Evolutionary conservation across 2,888 invertebrate species (phyloP).

Genomic region (Mythimna loreyi): DNA sequence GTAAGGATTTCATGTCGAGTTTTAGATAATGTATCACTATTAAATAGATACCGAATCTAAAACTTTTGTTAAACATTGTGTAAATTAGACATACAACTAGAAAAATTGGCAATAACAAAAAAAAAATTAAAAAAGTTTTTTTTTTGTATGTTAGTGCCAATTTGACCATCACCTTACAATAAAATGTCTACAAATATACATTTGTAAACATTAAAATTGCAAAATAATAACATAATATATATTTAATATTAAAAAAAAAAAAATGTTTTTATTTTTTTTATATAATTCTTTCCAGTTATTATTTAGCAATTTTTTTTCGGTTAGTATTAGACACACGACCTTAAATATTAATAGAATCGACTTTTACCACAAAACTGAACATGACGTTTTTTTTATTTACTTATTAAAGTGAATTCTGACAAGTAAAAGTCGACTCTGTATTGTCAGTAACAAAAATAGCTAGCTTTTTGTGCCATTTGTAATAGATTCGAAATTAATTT

Average conservation of each 20-base stretch:
- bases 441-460: constrained; percentile 62
- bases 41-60: constrained; percentile 69
- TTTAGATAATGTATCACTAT: constrained; percentile 58
- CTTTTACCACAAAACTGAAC: constrained; percentile 55
- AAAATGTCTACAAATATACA: constrained; percentile 71
- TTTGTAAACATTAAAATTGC: constrained; percentile 65
- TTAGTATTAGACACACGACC: constrained; percentile 83
- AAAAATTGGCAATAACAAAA: constrained; percentile 70
- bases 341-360: constrained; percentile 70
- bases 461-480: constrained; percentile 61
- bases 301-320: constrained; percentile 63
- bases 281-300: constrained; percentile 52
- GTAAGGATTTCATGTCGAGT: constrained; percentile 61
- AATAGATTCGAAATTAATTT: constrained; percentile 47
- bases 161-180: constrained; percentile 83
- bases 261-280: not conserved
- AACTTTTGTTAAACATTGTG: constrained; percentile 75
- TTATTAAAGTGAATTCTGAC: not conserved
- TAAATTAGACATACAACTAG: constrained; percentile 79
- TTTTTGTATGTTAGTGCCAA: constrained; percentile 66
- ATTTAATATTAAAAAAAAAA: not conserved
- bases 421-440: constrained; percentile 53
- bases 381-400: not conserved
- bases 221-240: constrained; percentile 40
- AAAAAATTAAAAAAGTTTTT: not conserved